phyloP scores from a whole-genome alignment of 2,888 invertebrate species.

The Nomada ruficornis region DNA sequence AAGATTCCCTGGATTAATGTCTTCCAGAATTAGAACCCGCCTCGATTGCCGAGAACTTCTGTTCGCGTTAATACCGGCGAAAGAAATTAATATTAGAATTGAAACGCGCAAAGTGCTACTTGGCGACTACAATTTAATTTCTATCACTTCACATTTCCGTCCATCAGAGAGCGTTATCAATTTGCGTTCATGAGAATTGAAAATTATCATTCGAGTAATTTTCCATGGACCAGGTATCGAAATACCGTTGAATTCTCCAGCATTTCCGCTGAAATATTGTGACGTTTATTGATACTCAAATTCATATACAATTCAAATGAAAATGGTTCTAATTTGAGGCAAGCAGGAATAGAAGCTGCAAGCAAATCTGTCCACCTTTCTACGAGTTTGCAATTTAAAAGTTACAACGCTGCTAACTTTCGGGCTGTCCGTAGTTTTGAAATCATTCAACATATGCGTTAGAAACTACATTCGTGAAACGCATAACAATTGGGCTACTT shows the following conservation, averaged over 20 bases:
- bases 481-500: background rate
- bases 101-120: background rate
- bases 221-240: conserved; percentile 22
- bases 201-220: conserved; percentile 46
- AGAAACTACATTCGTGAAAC: background rate
- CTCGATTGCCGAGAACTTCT: background rate
- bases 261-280: background rate
- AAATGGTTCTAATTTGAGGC: no score
- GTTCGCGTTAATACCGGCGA: background rate
- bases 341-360: background rate
- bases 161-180: background rate
- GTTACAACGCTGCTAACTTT: background rate
- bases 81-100: conserved; percentile 1
- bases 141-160: background rate
- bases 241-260: conserved; percentile 29
- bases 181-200: conserved; percentile 35
- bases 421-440: background rate
- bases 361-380: background rate
- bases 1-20: conserved; percentile 32
- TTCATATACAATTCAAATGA: background rate
- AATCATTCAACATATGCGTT: conserved; percentile 1
- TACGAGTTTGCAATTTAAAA: conserved; percentile 5
- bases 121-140: conserved; percentile 32
- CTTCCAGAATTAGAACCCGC: conserved; percentile 22
- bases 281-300: background rate